These are phyloP conservation scores for Synanthedon vespiformis DNA, from an alignment of 2,888 invertebrate genomes.

Conservation along the genomic window DNA sequence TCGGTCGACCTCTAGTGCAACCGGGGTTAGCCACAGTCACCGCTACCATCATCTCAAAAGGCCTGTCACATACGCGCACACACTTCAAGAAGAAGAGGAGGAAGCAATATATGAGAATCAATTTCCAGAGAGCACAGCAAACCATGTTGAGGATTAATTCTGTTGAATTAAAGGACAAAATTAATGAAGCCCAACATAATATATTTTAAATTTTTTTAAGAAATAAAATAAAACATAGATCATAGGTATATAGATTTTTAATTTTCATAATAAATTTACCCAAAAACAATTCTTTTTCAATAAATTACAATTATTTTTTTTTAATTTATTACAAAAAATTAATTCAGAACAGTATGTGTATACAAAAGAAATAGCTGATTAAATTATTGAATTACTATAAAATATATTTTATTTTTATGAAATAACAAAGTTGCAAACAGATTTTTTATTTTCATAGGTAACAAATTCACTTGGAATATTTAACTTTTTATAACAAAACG, in stretches of 20 bases:
- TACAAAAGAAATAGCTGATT: too few relatives aligned
- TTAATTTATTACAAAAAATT: too few relatives aligned
- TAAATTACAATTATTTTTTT: neutral
- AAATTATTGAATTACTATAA: too few relatives aligned
- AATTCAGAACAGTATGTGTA: too few relatives aligned
- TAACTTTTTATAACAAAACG: too few relatives aligned
- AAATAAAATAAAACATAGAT: constrained; percentile 2
- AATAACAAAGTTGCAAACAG: too few relatives aligned
- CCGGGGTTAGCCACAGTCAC: constrained; percentile 78
- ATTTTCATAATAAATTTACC: constrained; percentile 1
- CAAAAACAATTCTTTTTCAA: too few relatives aligned
- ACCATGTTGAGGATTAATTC: constrained; percentile 83
- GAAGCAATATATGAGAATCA: constrained; percentile 82
- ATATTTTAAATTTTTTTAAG: constrained; percentile 24
- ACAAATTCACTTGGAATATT: too few relatives aligned
- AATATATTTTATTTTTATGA: too few relatives aligned
- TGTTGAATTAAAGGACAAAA: constrained; percentile 70
- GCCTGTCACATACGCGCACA: constrained; percentile 82
- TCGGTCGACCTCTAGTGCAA: constrained; percentile 84
- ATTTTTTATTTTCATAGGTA: too few relatives aligned
- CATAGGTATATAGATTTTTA: neutral
- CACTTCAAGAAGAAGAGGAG: constrained; percentile 81
- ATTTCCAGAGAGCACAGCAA: constrained; percentile 76
- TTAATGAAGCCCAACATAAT: constrained; percentile 59
- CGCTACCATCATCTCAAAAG: constrained; percentile 87